These are phyloP conservation scores for Microtus pennsylvanicus DNA, from an alignment of 2,113 vertebrate species.

Conservation along the genomic window DNA sequence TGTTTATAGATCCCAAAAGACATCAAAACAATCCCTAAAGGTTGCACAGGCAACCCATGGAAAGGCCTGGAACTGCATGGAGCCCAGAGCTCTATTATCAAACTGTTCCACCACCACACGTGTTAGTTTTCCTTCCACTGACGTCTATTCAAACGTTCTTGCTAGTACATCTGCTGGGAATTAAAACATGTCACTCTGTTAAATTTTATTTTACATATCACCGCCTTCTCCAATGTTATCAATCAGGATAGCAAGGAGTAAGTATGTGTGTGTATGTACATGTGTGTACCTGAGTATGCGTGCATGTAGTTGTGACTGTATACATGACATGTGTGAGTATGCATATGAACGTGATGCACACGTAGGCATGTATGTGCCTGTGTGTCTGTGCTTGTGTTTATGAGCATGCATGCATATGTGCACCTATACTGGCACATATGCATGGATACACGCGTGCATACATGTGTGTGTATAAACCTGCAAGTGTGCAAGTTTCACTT, in stretches of 20 bases:
- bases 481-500: neutral
- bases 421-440: neutral
- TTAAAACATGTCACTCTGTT: neutral
- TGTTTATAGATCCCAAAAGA: conserved; percentile 34
- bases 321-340: neutral
- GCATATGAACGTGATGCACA: too few relatives aligned
- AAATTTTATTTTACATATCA: neutral
- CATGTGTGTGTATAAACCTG: too few relatives aligned
- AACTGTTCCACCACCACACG: neutral
- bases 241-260: neutral
- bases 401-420: neutral
- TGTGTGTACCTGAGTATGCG: neutral
- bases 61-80: neutral
- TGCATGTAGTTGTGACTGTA: neutral
- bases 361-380: neutral
- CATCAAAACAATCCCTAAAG: neutral
- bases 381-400: neutral
- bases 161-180: neutral
- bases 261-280: neutral
- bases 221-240: neutral
- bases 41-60: neutral
- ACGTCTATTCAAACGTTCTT: neutral
- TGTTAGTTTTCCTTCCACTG: neutral
- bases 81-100: neutral
- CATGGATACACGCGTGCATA: accelerated